A percentile compares a stretch with the other conserved stretches of the same genome.
phyloP scores from a whole-genome alignment of 2,888 invertebrate genomes.

The Antitype chi region DNA sequence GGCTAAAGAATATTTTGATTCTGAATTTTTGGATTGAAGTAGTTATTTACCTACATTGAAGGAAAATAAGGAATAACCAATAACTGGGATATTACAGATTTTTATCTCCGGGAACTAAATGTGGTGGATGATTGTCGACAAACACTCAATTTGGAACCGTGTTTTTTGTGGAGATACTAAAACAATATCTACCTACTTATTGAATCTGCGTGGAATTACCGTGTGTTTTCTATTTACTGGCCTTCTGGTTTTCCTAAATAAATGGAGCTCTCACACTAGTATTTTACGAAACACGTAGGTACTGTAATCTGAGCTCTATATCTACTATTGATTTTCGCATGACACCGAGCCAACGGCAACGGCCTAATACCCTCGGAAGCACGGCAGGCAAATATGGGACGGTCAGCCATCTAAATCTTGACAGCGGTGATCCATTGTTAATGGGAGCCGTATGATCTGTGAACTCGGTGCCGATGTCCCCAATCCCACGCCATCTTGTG shows the following conservation, averaged over 20 bases:
- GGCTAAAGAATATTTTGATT: slow-evolving; percentile 4
- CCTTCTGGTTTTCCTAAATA: neutral
- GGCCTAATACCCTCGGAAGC: neutral
- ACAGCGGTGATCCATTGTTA: slow-evolving; percentile 17
- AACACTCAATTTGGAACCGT: neutral
- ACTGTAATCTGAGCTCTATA: neutral
- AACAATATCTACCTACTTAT: neutral
- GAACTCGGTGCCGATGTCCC: slow-evolving; percentile 22
- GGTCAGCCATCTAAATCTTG: slow-evolving; percentile 13
- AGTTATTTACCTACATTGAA: neutral
- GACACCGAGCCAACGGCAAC: neutral
- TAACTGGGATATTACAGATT: no score
- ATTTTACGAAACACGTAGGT: neutral
- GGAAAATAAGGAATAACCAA: neutral
- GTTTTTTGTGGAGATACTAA: neutral
- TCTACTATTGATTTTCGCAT: neutral
- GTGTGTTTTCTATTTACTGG: neutral
- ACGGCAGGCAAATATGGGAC: slow-evolving; percentile 10
- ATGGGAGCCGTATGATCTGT: slow-evolving; percentile 24
- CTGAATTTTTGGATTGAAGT: slow-evolving; percentile 1
- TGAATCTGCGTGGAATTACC: no score
- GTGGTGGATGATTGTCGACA: neutral
- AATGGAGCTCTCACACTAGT: neutral
- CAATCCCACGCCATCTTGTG: slow-evolving; percentile 50
- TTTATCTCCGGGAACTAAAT: neutral